A percentile compares a stretch with the other conserved stretches of the same genome.
Evolutionary conservation across 2,888 invertebrate genomes (phyloP).

Genomic region (Drosophila colorata): DNA sequence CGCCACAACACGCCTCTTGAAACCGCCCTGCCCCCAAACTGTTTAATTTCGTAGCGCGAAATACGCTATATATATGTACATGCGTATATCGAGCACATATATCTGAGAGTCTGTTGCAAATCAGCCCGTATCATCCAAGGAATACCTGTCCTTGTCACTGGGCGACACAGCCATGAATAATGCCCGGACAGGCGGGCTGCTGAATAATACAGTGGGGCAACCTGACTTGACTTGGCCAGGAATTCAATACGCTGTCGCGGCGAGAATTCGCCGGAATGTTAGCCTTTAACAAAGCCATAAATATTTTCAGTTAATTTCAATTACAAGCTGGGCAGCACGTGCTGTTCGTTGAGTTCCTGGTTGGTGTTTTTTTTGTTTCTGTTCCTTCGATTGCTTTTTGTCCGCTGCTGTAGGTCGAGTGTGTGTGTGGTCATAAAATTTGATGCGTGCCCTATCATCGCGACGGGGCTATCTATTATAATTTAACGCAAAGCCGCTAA

Average conservation of each 20-base stretch:
- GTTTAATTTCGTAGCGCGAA: conserved; percentile 60
- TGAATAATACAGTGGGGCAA: conserved; percentile 58
- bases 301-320: conserved; percentile 74
- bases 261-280: conserved; percentile 51
- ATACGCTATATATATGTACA: conserved; percentile 26
- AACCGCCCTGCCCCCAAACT: conserved; percentile 14
- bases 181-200: conserved; percentile 46
- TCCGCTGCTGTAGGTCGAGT: conserved; percentile 8
- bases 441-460: conserved; percentile 71
- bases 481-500: conserved; percentile 73
- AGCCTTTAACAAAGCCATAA: conserved; percentile 62
- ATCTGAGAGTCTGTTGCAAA: conserved; percentile 37
- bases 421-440: conserved; percentile 69
- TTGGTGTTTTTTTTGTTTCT: not conserved
- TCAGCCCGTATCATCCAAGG: conserved; percentile 16
- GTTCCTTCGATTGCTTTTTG: not conserved
- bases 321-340: conserved; percentile 54
- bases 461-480: conserved; percentile 67
- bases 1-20: conserved; percentile 35
- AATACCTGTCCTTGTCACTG: conserved; percentile 43
- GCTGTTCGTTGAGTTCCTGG: conserved; percentile 15
- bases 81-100: conserved; percentile 23
- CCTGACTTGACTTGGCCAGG: conserved; percentile 1
- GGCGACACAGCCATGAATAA: conserved; percentile 57
- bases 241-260: conserved; percentile 20